phyloP scores from a whole-genome alignment of 2,797 vertebrate genomes.

The Acanthurus tractus region DNA sequence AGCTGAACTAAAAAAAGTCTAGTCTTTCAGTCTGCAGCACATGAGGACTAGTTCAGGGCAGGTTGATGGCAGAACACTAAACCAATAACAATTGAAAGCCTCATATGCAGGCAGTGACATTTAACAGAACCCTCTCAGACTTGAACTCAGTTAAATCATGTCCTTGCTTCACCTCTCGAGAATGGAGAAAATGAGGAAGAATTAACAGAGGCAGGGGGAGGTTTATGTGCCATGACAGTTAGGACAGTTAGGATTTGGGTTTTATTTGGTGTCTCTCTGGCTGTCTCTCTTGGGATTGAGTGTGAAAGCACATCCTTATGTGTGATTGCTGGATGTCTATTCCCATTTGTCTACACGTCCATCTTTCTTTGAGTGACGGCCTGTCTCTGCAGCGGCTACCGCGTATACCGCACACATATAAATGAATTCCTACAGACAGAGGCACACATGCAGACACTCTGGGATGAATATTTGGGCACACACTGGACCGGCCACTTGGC shows the following conservation, averaged over 20 bases:
- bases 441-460: conserved; percentile 21
- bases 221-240: conserved; percentile 21
- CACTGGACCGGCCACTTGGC: conserved; percentile 60
- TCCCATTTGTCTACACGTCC: conserved; percentile 72
- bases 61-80: conserved; percentile 22
- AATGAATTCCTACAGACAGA: conserved; percentile 45
- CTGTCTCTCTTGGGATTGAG: conserved; percentile 55
- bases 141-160: conserved; percentile 45
- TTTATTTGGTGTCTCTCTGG: conserved; percentile 61
- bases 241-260: conserved; percentile 28
- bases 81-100: conserved; percentile 41
- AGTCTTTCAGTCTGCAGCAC: conserved; percentile 26
- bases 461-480: conserved; percentile 26
- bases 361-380: conserved; percentile 69
- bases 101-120: conserved; percentile 45
- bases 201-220: conserved; percentile 7
- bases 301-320: conserved; percentile 74
- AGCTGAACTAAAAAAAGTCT: conserved; percentile 55
- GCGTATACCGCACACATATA: conserved; percentile 14
- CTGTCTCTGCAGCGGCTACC: conserved; percentile 20
- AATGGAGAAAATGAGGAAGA: conserved; percentile 15
- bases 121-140: conserved; percentile 37
- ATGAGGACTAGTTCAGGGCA: conserved; percentile 19
- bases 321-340: conserved; percentile 72
- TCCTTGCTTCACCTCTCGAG: conserved; percentile 27